phyloP scores from a whole-genome alignment of 2,113 vertebrate genomes.

The Chelonoidis abingdonii region DNA sequence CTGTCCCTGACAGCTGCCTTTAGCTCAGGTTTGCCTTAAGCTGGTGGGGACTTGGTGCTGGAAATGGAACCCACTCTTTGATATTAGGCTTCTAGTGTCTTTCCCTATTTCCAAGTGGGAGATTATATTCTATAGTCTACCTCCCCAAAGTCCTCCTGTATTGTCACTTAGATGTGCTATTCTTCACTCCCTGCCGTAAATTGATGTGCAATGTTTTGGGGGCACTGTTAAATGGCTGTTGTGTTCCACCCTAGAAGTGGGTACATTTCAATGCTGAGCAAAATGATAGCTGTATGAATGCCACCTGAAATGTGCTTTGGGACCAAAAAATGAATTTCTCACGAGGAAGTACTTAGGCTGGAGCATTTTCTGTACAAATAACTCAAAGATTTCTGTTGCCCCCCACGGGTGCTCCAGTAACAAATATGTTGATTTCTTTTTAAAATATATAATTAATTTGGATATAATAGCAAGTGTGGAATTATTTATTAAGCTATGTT shows the following conservation, averaged over 20 bases:
- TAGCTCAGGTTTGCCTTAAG: background rate
- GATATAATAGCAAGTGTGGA: background rate
- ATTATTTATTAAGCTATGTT: background rate
- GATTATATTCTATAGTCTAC: background rate
- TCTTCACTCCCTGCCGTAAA: background rate
- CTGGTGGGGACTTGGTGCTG: background rate
- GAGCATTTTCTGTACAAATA: rapidly evolving
- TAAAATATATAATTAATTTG: background rate
- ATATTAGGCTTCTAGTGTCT: background rate
- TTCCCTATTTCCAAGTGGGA: background rate
- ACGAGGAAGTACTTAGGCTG: rapidly evolving
- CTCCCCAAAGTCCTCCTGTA: background rate
- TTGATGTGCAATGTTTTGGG: background rate
- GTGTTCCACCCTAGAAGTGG: background rate
- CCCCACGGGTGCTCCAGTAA: rapidly evolving
- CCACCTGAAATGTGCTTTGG: background rate
- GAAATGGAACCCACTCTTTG: background rate
- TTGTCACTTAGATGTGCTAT: background rate
- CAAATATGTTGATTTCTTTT: background rate
- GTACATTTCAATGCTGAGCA: background rate
- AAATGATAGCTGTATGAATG: background rate
- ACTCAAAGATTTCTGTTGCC: background rate
- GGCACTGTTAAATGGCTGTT: rapidly evolving
- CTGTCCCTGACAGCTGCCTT: background rate
- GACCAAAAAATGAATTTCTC: background rate